Conservation (phyloP, 2,113 vertebrate genomes). For the Bufo bufo region DNA sequence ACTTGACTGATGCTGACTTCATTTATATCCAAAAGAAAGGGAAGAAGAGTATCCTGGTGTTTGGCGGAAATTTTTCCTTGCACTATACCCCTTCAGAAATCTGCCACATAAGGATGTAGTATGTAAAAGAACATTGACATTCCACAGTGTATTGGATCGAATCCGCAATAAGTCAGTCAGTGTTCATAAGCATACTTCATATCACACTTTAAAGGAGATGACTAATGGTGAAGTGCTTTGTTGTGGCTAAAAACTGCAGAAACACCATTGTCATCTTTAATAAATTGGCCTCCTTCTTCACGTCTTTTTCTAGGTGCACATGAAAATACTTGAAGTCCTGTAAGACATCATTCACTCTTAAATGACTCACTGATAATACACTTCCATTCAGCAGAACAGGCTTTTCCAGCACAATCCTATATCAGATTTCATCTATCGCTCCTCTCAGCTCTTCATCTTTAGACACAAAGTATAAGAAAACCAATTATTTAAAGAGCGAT, state of each 20-base stretch:
- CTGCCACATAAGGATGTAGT: background rate
- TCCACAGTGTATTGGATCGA: background rate
- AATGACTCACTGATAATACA: constrained; percentile 1
- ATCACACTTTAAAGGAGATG: background rate
- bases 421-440: constrained; percentile 1
- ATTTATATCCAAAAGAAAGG: too few species aligned
- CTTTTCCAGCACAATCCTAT: background rate
- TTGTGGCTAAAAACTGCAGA: background rate
- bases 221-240: constrained; percentile 3
- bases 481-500: constrained; percentile 27
- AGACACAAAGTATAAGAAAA: constrained; percentile 25
- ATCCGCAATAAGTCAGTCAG: background rate
- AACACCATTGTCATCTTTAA: background rate
- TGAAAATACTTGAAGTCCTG: background rate
- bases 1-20: too few species aligned
- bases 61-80: too few species aligned
- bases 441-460: constrained; percentile 13
- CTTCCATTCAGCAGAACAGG: background rate
- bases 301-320: constrained; percentile 6
- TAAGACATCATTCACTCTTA: background rate
- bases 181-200: background rate
- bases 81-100: background rate
- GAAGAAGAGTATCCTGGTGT: too few species aligned
- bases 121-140: background rate
- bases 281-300: background rate